These are phyloP conservation scores for Haliclystus octoradiatus DNA, from an alignment of 30 jellyfish, hydroid and myxozoan species.

Conservation along the genomic window DNA sequence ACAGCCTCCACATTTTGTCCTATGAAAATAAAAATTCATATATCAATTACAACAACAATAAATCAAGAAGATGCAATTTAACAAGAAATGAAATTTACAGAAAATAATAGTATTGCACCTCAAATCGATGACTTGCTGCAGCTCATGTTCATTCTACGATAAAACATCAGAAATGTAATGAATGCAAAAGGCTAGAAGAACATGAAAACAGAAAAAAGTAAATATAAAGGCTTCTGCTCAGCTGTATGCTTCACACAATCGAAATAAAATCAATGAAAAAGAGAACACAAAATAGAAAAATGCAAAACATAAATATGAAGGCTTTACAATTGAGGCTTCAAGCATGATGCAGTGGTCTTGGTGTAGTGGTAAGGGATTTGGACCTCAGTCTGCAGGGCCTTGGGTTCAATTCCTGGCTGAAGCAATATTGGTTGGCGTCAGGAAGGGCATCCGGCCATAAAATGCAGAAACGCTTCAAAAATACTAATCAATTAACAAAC, in stretches of 20 bases:
- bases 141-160: slow-evolving; percentile 31
- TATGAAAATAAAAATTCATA: background rate
- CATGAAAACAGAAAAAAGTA: background rate
- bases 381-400: too few species aligned
- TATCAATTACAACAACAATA: background rate
- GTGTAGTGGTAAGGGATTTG: too few species aligned
- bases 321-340: too few species aligned
- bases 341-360: too few species aligned
- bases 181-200: background rate
- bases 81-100: background rate
- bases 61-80: background rate
- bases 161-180: background rate
- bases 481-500: too few species aligned
- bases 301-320: background rate
- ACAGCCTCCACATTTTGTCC: slow-evolving; percentile 67
- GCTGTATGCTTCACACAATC: background rate
- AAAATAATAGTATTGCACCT: slow-evolving; percentile 1
- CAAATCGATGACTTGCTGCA: slow-evolving; percentile 31
- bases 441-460: too few species aligned
- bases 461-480: too few species aligned
- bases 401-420: too few species aligned
- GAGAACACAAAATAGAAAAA: background rate
- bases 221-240: background rate
- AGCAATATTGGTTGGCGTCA: too few species aligned
- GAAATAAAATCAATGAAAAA: background rate